phyloP scores from a whole-genome alignment of 2,888 invertebrate genomes.

The Leptura quadrifasciata region DNA sequence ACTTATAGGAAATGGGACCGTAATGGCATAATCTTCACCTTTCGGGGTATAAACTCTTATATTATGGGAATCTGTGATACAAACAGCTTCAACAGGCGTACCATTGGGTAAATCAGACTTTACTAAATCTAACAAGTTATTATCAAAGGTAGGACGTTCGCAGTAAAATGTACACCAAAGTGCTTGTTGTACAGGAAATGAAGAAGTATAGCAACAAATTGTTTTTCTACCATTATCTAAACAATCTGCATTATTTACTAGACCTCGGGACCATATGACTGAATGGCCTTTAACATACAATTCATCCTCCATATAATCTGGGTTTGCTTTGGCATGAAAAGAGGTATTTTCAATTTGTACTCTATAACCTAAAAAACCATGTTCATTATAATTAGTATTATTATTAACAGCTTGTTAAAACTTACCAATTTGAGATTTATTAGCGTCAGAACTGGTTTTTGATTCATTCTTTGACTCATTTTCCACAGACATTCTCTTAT shows the following conservation, averaged over 20 bases:
- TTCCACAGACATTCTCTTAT: slow-evolving; percentile 59
- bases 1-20: slow-evolving; percentile 87
- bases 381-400: neutral
- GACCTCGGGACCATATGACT: slow-evolving; percentile 86
- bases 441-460: slow-evolving; percentile 46
- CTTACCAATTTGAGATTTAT: slow-evolving; percentile 49
- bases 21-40: slow-evolving; percentile 89
- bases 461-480: slow-evolving; percentile 46
- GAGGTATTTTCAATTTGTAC: slow-evolving; percentile 18
- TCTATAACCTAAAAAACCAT: neutral
- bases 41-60: slow-evolving; percentile 86
- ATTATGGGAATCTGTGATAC: slow-evolving; percentile 85
- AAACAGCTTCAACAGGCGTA: slow-evolving; percentile 80
- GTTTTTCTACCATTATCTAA: slow-evolving; percentile 76
- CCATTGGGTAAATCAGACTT: slow-evolving; percentile 73
- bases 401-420: neutral
- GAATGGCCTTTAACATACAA: slow-evolving; percentile 90
- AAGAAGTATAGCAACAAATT: slow-evolving; percentile 86
- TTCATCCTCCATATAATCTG: slow-evolving; percentile 85
- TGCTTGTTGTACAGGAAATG: slow-evolving; percentile 88
- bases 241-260: slow-evolving; percentile 75
- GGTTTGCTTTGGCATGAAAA: slow-evolving; percentile 54
- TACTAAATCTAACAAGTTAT: slow-evolving; percentile 67
- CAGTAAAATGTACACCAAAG: slow-evolving; percentile 82
- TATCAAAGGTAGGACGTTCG: slow-evolving; percentile 76